Percentiles rank a stretch among this genome's conserved stretches.
Conservation (phyloP, 2,113 vertebrate species). For the Elgaria multicarinata region DNA sequence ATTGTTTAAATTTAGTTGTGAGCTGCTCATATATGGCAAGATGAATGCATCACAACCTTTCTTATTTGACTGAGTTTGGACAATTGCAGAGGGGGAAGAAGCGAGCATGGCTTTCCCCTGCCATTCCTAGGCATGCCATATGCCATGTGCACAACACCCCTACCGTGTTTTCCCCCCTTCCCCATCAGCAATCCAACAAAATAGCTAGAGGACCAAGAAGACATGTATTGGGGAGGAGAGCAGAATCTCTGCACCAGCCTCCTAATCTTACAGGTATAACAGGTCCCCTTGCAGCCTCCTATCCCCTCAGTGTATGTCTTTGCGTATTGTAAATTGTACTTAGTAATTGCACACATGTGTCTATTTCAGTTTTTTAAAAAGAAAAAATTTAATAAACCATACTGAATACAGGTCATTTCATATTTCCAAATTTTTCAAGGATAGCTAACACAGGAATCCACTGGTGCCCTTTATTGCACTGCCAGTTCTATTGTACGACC, state of each 20-base stretch:
- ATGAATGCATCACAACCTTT: not conserved
- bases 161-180: not conserved
- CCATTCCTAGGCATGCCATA: no score
- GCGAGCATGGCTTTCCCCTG: no score
- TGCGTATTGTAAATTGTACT: constrained; percentile 50
- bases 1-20: not conserved
- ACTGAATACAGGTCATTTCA: constrained; percentile 6
- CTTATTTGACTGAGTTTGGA: no score
- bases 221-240: not conserved
- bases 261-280: not conserved
- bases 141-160: no score
- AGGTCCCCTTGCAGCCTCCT: not conserved
- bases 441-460: constrained; percentile 4
- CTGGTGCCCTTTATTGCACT: constrained; percentile 13
- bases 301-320: constrained; percentile 8
- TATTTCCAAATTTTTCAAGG: not conserved
- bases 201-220: no score
- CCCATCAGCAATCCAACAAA: not conserved
- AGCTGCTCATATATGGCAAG: not conserved
- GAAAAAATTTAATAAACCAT: not conserved
- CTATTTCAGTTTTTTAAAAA: constrained; percentile 31
- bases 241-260: not conserved
- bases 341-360: constrained; percentile 44
- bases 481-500: not conserved
- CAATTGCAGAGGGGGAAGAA: no score